Percentiles rank a stretch among this genome's conserved stretches.
Conservation (phyloP, 2,888 invertebrate genomes). For the Microchrysa polita region DNA sequence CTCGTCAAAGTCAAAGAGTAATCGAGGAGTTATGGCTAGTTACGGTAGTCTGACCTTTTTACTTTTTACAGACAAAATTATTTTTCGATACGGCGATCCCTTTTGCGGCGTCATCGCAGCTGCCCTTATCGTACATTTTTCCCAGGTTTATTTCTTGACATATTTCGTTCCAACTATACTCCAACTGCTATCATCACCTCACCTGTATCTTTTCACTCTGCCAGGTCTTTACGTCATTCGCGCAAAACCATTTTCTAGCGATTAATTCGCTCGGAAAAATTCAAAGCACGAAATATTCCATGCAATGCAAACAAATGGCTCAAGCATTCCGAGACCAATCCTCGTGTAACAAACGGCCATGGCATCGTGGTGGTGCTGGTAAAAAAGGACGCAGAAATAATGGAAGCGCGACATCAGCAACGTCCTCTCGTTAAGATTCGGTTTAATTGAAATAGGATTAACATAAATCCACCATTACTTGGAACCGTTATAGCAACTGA, state of each 20-base stretch:
- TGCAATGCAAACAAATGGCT: conserved; percentile 38
- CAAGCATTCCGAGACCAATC: neutral
- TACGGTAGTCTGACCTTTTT: too few relatives aligned
- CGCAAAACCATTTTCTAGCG: conserved; percentile 35
- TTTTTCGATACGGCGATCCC: too few relatives aligned
- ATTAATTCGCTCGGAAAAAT: conserved; percentile 42
- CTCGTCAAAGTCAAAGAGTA: too few relatives aligned
- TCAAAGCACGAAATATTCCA: conserved; percentile 38
- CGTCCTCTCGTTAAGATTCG: conserved; percentile 38
- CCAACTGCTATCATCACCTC: conserved; percentile 11
- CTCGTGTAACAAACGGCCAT: neutral
- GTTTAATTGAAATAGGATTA: conserved; percentile 43
- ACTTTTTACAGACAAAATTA: too few relatives aligned
- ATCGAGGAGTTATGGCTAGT: too few relatives aligned
- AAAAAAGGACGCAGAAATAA: conserved; percentile 16
- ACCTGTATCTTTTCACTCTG: conserved; percentile 28
- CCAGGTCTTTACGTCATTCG: conserved; percentile 18
- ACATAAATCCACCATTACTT: conserved; percentile 42
- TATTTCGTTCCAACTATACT: too few relatives aligned
- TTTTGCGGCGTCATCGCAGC: too few relatives aligned
- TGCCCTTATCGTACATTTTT: too few relatives aligned
- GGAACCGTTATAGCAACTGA: neutral
- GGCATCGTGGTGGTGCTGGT: neutral
- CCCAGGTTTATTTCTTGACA: too few relatives aligned
- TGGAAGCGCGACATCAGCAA: neutral